A percentile compares a stretch with the other conserved stretches of the same genome.
Evolutionary conservation across 2,888 invertebrate species (phyloP).

Genomic region (Cartodere bifasciata): DNA sequence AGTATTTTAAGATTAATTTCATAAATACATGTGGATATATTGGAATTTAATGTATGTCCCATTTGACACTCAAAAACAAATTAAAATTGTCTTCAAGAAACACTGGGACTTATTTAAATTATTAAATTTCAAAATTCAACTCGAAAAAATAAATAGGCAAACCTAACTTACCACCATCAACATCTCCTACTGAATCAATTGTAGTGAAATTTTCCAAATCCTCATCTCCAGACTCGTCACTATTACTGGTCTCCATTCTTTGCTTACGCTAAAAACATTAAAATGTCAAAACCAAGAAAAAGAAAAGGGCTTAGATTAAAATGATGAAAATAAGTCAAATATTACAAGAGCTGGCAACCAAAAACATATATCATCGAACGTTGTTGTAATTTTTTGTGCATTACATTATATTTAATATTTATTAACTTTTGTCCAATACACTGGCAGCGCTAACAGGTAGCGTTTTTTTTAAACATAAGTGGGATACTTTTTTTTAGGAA

Average conservation of each 20-base stretch:
- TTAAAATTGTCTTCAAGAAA: not conserved
- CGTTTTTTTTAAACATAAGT: too few species aligned
- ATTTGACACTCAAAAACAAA: constrained; percentile 4
- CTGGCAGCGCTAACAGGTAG: too few species aligned
- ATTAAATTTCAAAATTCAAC: constrained; percentile 1
- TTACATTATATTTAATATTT: too few species aligned
- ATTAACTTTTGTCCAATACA: too few species aligned
- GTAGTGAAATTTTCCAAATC: constrained; percentile 77
- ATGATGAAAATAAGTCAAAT: too few species aligned
- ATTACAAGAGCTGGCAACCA: too few species aligned
- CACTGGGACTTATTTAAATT: constrained; percentile 2
- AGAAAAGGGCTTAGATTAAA: too few species aligned
- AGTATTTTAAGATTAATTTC: not conserved
- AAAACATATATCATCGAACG: too few species aligned
- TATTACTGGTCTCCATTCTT: constrained; percentile 32
- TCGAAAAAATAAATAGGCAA: constrained; percentile 1
- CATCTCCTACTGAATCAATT: constrained; percentile 78
- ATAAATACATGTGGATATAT: constrained; percentile 3
- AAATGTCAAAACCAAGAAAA: too few species aligned
- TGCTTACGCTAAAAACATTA: constrained; percentile 43
- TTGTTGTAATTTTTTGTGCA: too few species aligned
- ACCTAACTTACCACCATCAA: constrained; percentile 54
- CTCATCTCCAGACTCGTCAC: constrained; percentile 45
- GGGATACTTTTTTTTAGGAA: too few species aligned
- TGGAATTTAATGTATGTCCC: constrained; percentile 1